Evolutionary conservation across 2,888 invertebrate genomes (phyloP), one percentile per base, ranked within the genome.

Genomic region (Amphipoea lucens): DNA sequence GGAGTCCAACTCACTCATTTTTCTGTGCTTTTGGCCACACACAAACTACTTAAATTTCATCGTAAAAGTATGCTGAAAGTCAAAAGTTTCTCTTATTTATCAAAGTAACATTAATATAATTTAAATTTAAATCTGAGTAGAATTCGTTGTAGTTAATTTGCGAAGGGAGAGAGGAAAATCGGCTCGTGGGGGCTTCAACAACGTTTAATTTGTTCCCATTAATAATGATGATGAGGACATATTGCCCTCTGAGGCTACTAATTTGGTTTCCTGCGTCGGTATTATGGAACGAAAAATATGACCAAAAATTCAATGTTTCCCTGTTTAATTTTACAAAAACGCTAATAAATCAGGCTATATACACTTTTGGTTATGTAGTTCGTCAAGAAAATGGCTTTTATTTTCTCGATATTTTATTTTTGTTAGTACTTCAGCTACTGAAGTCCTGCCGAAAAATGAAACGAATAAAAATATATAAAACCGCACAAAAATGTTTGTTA

Each of bases 71-170:
- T 51, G 17, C n/a, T 51, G 12, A 29, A 36, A 20, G 9, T 74
- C 45, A 48, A 45, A 73, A 67, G 20, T n/a, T 17, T 40, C 11
- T 57, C n/a, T 54, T 51, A 79, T 74, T 74, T 67, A 23, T 70
- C 40, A 74, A 78, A 79, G 78, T 69, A 63, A 70, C 63, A 83
- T 85, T 83, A 79, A 88, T 89, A 87, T 85, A 88, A 91, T 92
- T 91, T 87, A 88, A 91, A 90, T 92, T 91, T 89, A 92, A 94
- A 92, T 92, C 88, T 78, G 94, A 96, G 96, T 96, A 95, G 92
- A 91, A 91, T 96, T 94, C 94, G 92, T 89, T 96, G 96, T 96
- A 94, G 94, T 94, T 94, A 95, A 96, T 96, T 96, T 95, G 92
- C 92, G 85, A 92, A 90, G 87, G 92, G 93, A 94, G 93, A 89